phyloP scores from a whole-genome alignment of 2,113 vertebrate genomes.

The Hyperoodon ampullatus region DNA sequence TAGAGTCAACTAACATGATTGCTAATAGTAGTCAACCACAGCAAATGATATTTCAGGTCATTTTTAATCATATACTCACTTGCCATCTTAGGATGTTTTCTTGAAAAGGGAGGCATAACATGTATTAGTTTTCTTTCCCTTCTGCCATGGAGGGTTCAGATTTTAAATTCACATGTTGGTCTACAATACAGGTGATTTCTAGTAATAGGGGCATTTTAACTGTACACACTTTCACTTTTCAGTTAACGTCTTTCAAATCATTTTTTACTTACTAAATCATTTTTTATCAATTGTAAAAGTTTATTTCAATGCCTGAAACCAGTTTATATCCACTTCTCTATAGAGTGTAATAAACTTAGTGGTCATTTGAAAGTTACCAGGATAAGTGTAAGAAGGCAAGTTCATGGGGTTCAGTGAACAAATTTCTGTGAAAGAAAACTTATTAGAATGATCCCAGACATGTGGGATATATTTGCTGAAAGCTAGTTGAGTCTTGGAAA shows the following conservation, averaged over 20 bases:
- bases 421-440: background rate
- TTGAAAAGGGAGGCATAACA: background rate
- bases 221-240: background rate
- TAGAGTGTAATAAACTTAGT: background rate
- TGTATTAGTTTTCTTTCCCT: background rate
- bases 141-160: background rate
- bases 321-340: background rate
- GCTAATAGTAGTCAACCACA: background rate
- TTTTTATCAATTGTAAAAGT: background rate
- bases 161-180: background rate
- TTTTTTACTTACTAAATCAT: constrained; percentile 3
- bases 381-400: background rate
- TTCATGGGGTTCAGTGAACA: background rate
- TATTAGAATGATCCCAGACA: background rate
- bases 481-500: background rate
- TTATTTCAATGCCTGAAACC: background rate
- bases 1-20: background rate
- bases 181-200: background rate
- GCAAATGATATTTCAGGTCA: background rate
- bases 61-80: background rate
- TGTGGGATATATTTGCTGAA: background rate
- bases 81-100: background rate
- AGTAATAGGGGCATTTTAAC: background rate
- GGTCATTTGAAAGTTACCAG: background rate
- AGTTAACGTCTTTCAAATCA: constrained; percentile 15